phyloP scores from a whole-genome alignment of 2,888 invertebrate species.

The Seira sanloemensis region DNA sequence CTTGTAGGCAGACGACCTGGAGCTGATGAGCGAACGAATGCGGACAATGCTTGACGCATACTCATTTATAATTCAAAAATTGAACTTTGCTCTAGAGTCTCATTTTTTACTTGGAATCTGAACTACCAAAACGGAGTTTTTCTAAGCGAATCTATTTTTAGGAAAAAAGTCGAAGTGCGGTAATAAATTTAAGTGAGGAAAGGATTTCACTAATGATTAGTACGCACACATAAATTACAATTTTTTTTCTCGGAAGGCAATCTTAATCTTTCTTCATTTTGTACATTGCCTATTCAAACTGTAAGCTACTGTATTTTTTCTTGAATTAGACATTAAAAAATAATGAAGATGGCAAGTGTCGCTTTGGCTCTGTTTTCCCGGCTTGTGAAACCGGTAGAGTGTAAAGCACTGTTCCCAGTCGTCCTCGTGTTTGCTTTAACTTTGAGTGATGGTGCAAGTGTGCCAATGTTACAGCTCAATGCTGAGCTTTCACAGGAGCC shows the following conservation, averaged over 20 bases:
- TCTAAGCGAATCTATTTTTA: background rate
- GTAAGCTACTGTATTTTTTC: background rate
- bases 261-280: background rate
- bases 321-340: background rate
- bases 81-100: too few relatives aligned
- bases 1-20: conserved; percentile 8
- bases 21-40: background rate
- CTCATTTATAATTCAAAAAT: conserved; percentile 1
- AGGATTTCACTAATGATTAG: conserved; percentile 14
- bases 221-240: conserved; percentile 3
- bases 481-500: conserved; percentile 9
- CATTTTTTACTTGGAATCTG: background rate
- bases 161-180: background rate
- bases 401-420: background rate
- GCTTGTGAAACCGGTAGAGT: background rate
- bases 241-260: background rate
- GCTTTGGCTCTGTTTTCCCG: background rate
- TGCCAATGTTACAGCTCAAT: background rate
- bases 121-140: background rate
- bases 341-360: background rate
- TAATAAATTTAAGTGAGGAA: conserved; percentile 7
- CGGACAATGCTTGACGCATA: background rate
- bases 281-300: too few relatives aligned
- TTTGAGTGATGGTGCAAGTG: conserved; percentile 13
- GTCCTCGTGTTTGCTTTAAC: background rate